These are phyloP conservation scores for Eulemur rubriventer DNA, from an alignment of 2,797 vertebrate species.

Conservation along the genomic window DNA sequence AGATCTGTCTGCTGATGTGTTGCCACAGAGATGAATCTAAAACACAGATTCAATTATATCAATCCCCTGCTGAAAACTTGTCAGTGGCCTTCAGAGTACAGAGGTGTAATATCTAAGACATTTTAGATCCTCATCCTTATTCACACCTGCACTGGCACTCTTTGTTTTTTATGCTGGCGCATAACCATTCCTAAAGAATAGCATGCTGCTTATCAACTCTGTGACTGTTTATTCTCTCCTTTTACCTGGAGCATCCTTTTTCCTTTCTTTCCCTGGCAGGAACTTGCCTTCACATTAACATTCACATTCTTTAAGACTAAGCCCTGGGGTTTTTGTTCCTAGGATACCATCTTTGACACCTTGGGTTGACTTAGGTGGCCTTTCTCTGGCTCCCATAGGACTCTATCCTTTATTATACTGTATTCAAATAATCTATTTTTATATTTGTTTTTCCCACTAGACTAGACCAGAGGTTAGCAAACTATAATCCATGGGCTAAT, in stretches of 20 bases:
- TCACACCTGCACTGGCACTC: not conserved
- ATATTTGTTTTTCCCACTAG: not conserved
- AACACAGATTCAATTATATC: conserved; percentile 37
- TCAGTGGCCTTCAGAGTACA: not conserved
- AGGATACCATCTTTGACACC: not conserved
- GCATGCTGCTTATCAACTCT: not conserved
- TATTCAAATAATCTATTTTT: not conserved
- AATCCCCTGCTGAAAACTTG: not conserved
- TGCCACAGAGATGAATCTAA: conserved; percentile 35
- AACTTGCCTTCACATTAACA: conserved; percentile 45
- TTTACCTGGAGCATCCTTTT: not conserved
- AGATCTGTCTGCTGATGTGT: conserved; percentile 9
- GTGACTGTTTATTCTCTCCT: not conserved
- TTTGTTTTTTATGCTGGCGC: not conserved
- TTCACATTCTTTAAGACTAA: conserved; percentile 27
- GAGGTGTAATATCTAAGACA: not conserved
- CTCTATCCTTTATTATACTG: not conserved
- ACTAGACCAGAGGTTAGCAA: not conserved
- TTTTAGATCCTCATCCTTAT: not conserved
- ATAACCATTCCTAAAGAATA: not conserved
- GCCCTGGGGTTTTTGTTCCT: not conserved
- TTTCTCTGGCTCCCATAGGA: conserved; percentile 3
- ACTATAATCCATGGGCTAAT: not conserved
- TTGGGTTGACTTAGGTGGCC: not conserved
- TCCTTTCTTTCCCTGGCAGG: not conserved